These are phyloP conservation scores for Thalassarche chlororhynchos DNA, from an alignment of 2,113 vertebrate species.

Conservation along the genomic window DNA sequence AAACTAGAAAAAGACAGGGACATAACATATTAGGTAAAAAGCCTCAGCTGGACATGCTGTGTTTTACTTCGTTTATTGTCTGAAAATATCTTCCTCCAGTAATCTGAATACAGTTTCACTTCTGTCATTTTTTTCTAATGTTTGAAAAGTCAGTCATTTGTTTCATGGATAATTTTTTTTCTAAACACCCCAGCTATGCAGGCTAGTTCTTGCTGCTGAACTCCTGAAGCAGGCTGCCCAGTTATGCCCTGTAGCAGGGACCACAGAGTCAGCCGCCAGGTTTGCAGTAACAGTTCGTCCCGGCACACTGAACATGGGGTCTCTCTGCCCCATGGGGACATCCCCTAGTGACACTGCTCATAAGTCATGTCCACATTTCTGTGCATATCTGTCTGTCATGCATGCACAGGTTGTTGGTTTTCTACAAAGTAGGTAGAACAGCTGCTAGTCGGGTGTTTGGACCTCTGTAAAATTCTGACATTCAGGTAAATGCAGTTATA, in stretches of 20 bases:
- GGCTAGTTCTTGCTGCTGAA: neutral
- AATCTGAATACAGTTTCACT: neutral
- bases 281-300: neutral
- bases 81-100: neutral
- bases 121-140: neutral
- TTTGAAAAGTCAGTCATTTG: neutral
- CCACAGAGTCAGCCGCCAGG: neutral
- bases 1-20: neutral
- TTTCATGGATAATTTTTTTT: neutral
- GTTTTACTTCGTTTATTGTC: neutral
- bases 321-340: neutral
- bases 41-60: neutral
- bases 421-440: neutral
- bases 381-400: neutral
- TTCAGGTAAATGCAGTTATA: neutral
- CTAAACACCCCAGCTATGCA: neutral
- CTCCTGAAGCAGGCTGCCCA: neutral
- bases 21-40: neutral
- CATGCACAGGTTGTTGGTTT: neutral
- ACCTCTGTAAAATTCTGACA: neutral
- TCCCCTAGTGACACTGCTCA: neutral
- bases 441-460: neutral
- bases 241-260: neutral
- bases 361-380: neutral
- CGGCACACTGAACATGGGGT: neutral